These are phyloP conservation scores for Anthopleura sola DNA, from an alignment of 64 coral and sea anemone species.

Conservation along the genomic window DNA sequence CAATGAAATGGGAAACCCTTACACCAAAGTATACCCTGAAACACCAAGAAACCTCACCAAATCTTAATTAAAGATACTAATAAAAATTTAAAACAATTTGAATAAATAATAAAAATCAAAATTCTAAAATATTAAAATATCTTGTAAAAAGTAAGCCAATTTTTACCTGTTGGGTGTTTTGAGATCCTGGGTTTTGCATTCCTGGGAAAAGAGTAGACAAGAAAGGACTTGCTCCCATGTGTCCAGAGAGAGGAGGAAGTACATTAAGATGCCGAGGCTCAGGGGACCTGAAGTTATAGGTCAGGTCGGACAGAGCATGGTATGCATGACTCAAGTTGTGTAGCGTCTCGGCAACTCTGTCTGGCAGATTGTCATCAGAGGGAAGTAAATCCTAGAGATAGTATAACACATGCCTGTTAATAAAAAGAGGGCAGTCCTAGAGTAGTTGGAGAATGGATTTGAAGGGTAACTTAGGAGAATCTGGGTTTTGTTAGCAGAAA, in stretches of 20 bases:
- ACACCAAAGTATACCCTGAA: too few species aligned
- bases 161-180: slow-evolving; percentile 25
- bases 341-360: slow-evolving; percentile 84
- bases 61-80: too few species aligned
- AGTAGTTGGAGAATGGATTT: too few species aligned
- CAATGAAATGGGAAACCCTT: too few species aligned
- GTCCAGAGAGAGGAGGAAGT: slow-evolving; percentile 64
- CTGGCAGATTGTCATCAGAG: slow-evolving; percentile 86
- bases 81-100: too few species aligned
- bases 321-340: slow-evolving; percentile 95
- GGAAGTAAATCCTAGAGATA: slow-evolving; percentile 59
- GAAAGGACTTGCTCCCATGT: slow-evolving; percentile 38
- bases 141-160: too few species aligned
- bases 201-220: slow-evolving; percentile 55
- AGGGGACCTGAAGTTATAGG: slow-evolving; percentile 74
- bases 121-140: too few species aligned
- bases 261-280: slow-evolving; percentile 78
- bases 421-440: too few species aligned
- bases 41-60: too few species aligned
- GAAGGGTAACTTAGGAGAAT: too few species aligned
- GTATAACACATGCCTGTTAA: not conserved
- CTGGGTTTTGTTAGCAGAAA: too few species aligned
- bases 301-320: slow-evolving; percentile 93
- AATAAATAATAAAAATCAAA: too few species aligned
- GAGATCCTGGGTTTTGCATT: slow-evolving; percentile 8